Evolutionary conservation across 2,113 vertebrate species (phyloP).

Genomic region (Apodemus speciosus): DNA sequence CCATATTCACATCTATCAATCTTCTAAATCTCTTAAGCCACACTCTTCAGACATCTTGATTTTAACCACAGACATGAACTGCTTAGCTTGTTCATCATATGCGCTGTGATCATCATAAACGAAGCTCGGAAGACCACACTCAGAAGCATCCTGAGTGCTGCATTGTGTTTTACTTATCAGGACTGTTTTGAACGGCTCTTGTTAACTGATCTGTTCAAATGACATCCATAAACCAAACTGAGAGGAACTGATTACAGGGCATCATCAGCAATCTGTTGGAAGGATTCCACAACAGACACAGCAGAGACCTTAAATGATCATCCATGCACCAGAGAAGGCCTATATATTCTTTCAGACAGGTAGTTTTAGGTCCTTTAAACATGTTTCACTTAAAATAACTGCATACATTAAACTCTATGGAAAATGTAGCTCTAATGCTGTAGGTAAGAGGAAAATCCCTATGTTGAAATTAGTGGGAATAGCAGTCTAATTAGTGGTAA

Average conservation of each 20-base stretch:
- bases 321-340: slow-evolving; percentile 47
- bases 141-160: neutral
- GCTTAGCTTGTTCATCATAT: neutral
- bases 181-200: slow-evolving; percentile 33
- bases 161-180: slow-evolving; percentile 51
- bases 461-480: slow-evolving; percentile 31
- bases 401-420: slow-evolving; percentile 40
- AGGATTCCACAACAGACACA: slow-evolving; percentile 58
- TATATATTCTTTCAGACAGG: neutral
- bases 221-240: slow-evolving; percentile 42
- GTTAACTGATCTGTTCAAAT: slow-evolving; percentile 56
- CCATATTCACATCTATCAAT: slow-evolving; percentile 39
- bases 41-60: slow-evolving; percentile 19
- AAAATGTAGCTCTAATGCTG: slow-evolving; percentile 28
- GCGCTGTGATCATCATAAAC: slow-evolving; percentile 21
- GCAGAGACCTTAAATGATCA: neutral
- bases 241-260: slow-evolving; percentile 50
- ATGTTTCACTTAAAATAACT: slow-evolving; percentile 54
- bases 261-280: slow-evolving; percentile 50
- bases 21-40: slow-evolving; percentile 48
- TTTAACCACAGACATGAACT: slow-evolving; percentile 34
- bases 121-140: neutral
- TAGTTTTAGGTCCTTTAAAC: slow-evolving; percentile 63
- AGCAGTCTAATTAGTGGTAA: neutral
- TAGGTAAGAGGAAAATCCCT: neutral